A percentile compares a stretch with the other conserved stretches of the same genome.
Conservation (phyloP, 2,888 invertebrate species). For the Gerosis bhagava region DNA sequence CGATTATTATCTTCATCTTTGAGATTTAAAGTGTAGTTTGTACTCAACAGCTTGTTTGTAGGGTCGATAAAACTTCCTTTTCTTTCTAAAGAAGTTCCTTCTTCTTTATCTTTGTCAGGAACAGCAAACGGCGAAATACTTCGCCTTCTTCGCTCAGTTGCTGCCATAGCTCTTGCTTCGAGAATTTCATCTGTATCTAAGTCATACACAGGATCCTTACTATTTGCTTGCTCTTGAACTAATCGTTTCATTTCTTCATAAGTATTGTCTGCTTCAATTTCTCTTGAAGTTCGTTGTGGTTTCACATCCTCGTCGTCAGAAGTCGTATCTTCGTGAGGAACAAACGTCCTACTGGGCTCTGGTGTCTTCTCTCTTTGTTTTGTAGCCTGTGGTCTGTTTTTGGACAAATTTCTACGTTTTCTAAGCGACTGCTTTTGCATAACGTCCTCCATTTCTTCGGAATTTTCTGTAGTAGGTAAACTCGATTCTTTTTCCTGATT, state of each 20-base stretch:
- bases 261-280: conserved; percentile 73
- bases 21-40: conserved; percentile 64
- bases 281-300: conserved; percentile 57
- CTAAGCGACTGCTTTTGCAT: conserved; percentile 75
- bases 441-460: conserved; percentile 57
- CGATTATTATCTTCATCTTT: conserved; percentile 65
- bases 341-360: conserved; percentile 69
- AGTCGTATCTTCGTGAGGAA: conserved; percentile 84
- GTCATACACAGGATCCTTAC: conserved; percentile 73
- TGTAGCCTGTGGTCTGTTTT: conserved; percentile 74
- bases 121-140: conserved; percentile 79
- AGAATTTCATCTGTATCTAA: conserved; percentile 68
- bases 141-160: conserved; percentile 69
- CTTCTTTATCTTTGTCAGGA: conserved; percentile 60
- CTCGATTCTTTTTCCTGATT: conserved; percentile 38
- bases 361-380: conserved; percentile 77
- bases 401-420: conserved; percentile 83
- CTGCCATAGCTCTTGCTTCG: conserved; percentile 68
- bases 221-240: conserved; percentile 61
- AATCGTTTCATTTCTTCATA: conserved; percentile 76
- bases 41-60: conserved; percentile 68
- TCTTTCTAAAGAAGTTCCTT: conserved; percentile 53
- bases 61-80: conserved; percentile 78
- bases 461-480: conserved; percentile 34
- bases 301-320: conserved; percentile 73